Base-by-base conservation (phyloP, 2,888 invertebrate genomes). In the Eristalinus sepulchralis region DNA sequence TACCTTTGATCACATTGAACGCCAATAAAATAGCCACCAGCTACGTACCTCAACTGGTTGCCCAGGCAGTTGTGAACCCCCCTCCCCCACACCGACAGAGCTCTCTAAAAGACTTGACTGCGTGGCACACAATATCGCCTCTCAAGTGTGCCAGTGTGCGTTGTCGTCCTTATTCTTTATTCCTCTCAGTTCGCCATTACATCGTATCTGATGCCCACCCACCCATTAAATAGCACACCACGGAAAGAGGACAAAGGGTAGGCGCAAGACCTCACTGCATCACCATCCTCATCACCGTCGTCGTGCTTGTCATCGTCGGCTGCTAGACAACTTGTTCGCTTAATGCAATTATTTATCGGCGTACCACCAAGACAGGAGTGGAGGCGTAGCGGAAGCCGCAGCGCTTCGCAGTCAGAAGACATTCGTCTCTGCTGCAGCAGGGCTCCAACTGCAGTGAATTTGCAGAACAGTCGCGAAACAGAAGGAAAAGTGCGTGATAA, bases 321-420 rank as follows among this genome's bases (percentile, higher is more conserved):
- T 36, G 78, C 64, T 73, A 83, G 86, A 83, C 83, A 86, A 86
- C 86, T 86, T 86, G 86, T 86, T 86, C 86, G 83, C 83, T 77
- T 85, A 82, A 73, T 82, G 82, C 78, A 83, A 86, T 86, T 78
- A 83, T 86, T 83, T 79, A 83, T 75, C 67, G 57, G 79, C 68
- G 60, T 66, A 73, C 67, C 63, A 33, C 17, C 24, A 17, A 0
- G 47, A 47, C 76, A 39, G 53, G 55, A 34, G n/a, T 60, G 66
- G 71, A 60, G 53, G 60, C 33, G 57, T 33, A 55, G 60, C 81
- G 66, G 76, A 71, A 70, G 55, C 57, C 68, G 34, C 59, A 31
- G 59, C 47, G 66, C 33, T 83, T 27, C 27, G 62, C 63, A 67
- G 31, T 66, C 57, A 22, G 36, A 53, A 66, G 62, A 67, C 72